Evolutionary conservation across 2,888 invertebrate genomes (phyloP).

Genomic region (Scaptodrosophila latifasciaeformis): DNA sequence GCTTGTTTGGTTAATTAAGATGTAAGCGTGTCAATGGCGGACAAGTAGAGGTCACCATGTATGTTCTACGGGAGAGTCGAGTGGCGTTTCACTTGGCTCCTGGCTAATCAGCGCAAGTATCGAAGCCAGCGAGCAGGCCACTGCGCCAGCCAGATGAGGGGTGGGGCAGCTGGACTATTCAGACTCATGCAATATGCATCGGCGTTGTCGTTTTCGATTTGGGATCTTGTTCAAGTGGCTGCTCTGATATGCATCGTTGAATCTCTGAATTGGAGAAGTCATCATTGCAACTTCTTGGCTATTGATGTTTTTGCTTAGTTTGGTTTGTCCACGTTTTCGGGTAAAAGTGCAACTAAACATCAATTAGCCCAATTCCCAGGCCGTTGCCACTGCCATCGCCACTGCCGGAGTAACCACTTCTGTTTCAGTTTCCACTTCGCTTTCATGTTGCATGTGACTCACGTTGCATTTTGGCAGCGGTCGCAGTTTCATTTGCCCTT

Average conservation of each 20-base stretch:
- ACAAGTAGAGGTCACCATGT: constrained; percentile 16
- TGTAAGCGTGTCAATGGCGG: constrained; percentile 58
- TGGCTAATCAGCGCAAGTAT: constrained; percentile 1
- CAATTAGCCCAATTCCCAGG: constrained; percentile 75
- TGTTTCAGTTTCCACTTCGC: constrained; percentile 31
- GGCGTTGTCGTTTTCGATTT: constrained; percentile 13
- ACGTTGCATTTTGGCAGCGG: constrained; percentile 56
- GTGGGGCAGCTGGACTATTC: constrained; percentile 5
- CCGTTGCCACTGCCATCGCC: constrained; percentile 45
- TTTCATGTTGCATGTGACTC: constrained; percentile 58
- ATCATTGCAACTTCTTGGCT: constrained; percentile 6
- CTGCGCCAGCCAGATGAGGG: background rate
- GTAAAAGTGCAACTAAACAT: constrained; percentile 74
- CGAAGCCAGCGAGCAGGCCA: background rate
- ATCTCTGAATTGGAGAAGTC: constrained; percentile 23
- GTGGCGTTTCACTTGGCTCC: background rate
- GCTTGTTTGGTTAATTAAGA: constrained; percentile 63
- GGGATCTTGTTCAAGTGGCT: constrained; percentile 6
- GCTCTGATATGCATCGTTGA: constrained; percentile 23
- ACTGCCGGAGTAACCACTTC: constrained; percentile 20
- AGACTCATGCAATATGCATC: constrained; percentile 35
- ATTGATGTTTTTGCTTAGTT: constrained; percentile 12
- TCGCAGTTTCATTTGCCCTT: constrained; percentile 28
- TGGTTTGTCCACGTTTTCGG: constrained; percentile 64
- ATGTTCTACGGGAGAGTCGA: constrained; percentile 3